Conservation (phyloP, 2,113 vertebrate genomes). For the Ictalurus furcatus region DNA sequence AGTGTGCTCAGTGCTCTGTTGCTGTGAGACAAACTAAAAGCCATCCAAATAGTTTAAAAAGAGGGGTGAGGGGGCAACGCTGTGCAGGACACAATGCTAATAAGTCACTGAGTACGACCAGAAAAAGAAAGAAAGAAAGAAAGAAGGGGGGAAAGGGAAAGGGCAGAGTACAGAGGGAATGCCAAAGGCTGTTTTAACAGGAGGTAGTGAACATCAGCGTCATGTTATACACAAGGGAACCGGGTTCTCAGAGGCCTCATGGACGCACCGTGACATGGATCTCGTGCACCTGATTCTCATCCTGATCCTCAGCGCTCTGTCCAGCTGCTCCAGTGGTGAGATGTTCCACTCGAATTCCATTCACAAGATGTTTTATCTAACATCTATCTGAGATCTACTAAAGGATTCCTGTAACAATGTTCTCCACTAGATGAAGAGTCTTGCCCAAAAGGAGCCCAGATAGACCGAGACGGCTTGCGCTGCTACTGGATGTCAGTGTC, state of each 20-base stretch:
- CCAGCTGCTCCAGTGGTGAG: constrained; percentile 49
- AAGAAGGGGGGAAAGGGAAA: neutral
- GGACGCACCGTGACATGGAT: constrained; percentile 30
- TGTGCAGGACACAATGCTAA: constrained; percentile 57
- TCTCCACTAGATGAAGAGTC: constrained; percentile 54
- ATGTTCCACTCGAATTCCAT: neutral
- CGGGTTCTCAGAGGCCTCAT: neutral
- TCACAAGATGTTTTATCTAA: neutral
- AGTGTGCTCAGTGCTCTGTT: constrained; percentile 61
- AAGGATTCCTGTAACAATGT: neutral
- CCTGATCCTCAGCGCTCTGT: constrained; percentile 47
- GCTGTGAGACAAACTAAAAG: constrained; percentile 71
- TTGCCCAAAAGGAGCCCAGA: constrained; percentile 66
- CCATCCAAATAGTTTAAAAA: constrained; percentile 57
- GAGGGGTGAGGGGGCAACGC: constrained; percentile 28
- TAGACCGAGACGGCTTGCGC: constrained; percentile 59
- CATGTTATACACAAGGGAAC: neutral
- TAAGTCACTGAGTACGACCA: constrained; percentile 46
- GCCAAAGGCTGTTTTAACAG: neutral
- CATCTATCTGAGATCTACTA: neutral
- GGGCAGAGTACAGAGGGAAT: neutral
- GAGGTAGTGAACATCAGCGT: neutral
- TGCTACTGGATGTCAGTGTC: constrained; percentile 74
- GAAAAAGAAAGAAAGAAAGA: constrained; percentile 15
- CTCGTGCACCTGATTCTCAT: constrained; percentile 37